These are phyloP conservation scores for Protobothrops flavoviridis DNA, from an alignment of 2,113 vertebrate genomes.

Conservation along the genomic window DNA sequence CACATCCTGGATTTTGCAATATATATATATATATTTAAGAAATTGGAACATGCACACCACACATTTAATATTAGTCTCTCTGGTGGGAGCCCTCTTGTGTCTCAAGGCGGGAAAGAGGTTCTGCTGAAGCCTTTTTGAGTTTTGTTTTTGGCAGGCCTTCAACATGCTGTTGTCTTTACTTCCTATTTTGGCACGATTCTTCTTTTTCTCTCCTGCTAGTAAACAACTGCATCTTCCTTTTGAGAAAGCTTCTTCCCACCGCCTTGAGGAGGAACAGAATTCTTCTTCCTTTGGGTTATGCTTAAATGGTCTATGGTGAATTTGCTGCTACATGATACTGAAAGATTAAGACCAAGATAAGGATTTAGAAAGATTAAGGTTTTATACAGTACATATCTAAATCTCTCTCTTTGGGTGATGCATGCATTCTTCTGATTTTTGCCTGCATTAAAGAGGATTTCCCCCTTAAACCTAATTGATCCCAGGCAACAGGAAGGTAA, in stretches of 20 bases:
- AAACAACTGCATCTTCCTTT: not conserved
- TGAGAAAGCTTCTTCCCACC: not conserved
- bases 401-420: not conserved
- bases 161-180: not conserved
- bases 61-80: not conserved
- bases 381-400: not conserved
- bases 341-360: not conserved
- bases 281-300: not conserved
- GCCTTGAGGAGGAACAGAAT: not conserved
- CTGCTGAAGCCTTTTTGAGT: not conserved
- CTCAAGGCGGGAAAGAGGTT: not conserved
- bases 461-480: not conserved
- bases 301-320: not conserved
- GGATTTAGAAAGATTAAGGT: not conserved
- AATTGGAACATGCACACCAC: not conserved
- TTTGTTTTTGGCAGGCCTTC: not conserved
- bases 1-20: not conserved
- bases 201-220: not conserved
- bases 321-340: not conserved
- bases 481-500: not conserved
- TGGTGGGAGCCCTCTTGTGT: not conserved
- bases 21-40: not conserved
- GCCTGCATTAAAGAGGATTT: not conserved
- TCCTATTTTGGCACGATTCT: not conserved
- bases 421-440: not conserved